A percentile compares a stretch with the other conserved stretches of the same genome.
These are phyloP conservation scores for Xenopus petersii DNA, from an alignment of 2,797 vertebrate genomes.

Conservation along the genomic window DNA sequence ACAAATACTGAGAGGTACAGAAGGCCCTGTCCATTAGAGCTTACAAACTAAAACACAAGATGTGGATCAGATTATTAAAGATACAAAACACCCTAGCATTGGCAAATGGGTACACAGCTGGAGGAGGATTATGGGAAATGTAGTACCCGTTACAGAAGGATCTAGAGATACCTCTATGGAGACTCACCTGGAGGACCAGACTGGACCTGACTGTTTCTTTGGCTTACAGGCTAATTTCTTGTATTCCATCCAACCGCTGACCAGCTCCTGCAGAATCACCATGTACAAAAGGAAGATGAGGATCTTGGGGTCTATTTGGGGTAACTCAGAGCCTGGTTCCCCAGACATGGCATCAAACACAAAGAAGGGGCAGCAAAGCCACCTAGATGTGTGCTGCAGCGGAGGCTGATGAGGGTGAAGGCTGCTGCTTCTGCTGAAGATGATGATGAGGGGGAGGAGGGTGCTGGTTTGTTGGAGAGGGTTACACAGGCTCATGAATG, in stretches of 20 bases:
- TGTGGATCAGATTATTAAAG: too few species aligned
- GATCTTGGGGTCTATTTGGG: conserved; percentile 79
- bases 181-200: conserved; percentile 73
- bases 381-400: not conserved
- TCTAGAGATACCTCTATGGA: accelerated
- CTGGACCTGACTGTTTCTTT: conserved; percentile 64
- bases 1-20: too few species aligned
- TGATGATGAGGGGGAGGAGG: not conserved
- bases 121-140: too few species aligned
- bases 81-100: too few species aligned
- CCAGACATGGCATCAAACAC: conserved; percentile 54
- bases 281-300: conserved; percentile 84
- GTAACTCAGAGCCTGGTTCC: conserved; percentile 50
- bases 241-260: conserved; percentile 84
- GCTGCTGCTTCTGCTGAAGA: not conserved
- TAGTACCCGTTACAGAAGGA: too few species aligned
- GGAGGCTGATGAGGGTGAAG: not conserved
- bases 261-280: conserved; percentile 85
- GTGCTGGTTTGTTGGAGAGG: conserved; percentile 6
- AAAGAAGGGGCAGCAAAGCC: not conserved
- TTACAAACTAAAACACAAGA: too few species aligned
- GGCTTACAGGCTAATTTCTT: conserved; percentile 71
- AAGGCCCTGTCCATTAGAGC: too few species aligned
- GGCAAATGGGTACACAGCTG: too few species aligned
- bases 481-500: conserved; percentile 32